Evolutionary conservation across 2,888 invertebrate species (phyloP).

Genomic region (Thumatha senex): DNA sequence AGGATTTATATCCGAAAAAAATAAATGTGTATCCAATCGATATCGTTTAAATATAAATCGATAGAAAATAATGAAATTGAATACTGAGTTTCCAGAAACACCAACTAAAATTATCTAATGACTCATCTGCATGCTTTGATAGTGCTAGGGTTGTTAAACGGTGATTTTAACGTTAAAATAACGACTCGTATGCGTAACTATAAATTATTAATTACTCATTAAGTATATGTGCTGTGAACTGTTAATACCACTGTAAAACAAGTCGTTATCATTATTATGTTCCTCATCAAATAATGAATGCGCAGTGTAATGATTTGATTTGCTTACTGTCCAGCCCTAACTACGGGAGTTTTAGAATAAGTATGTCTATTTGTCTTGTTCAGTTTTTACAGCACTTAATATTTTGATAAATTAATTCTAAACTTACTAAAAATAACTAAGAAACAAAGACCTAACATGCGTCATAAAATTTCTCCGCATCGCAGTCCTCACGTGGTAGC

Average conservation of each 20-base stretch:
- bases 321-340: too few species aligned
- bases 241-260: not conserved
- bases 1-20: too few species aligned
- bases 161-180: not conserved
- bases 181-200: not conserved
- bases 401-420: too few species aligned
- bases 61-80: not conserved
- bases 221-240: not conserved
- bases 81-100: not conserved
- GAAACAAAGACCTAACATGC: too few species aligned
- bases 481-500: too few species aligned
- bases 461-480: too few species aligned
- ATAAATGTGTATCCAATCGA: too few species aligned
- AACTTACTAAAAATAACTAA: too few species aligned
- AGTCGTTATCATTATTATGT: slow-evolving; percentile 2
- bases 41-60: not conserved
- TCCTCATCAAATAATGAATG: not conserved
- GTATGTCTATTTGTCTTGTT: too few species aligned
- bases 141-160: not conserved
- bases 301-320: not conserved
- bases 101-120: not conserved
- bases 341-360: too few species aligned
- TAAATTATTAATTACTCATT: slow-evolving; percentile 1
- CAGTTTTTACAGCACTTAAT: too few species aligned
- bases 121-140: not conserved